Percentiles rank a stretch among this genome's conserved stretches.
Evolutionary conservation across 2,888 invertebrate genomes (phyloP).

Genomic region (Pseudanteris insignis): DNA sequence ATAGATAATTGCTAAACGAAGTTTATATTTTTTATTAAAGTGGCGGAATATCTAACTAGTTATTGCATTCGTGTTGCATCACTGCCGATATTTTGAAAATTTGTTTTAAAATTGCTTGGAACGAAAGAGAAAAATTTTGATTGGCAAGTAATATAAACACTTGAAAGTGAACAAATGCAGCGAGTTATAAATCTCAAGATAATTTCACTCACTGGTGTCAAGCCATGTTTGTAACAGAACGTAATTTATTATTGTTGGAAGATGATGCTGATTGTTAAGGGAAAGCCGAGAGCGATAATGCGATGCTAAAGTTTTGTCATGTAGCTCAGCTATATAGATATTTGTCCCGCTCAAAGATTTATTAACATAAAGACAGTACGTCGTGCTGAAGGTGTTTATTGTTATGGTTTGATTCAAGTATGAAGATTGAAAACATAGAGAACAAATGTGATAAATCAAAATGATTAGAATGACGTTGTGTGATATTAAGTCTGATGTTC

Average conservation of each 20-base stretch:
- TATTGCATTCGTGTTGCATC: too few relatives aligned
- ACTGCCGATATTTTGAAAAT: too few relatives aligned
- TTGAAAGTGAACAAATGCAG: conserved; percentile 26
- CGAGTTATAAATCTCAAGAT: conserved; percentile 39
- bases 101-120: conserved; percentile 7
- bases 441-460: too few relatives aligned
- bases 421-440: too few relatives aligned
- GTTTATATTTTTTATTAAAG: too few relatives aligned
- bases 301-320: conserved; percentile 41
- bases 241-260: conserved; percentile 43
- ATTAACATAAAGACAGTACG: conserved; percentile 30
- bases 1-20: too few relatives aligned
- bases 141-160: conserved; percentile 14
- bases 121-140: conserved; percentile 25
- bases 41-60: too few relatives aligned
- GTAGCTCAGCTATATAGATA: conserved; percentile 34
- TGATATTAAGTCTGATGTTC: too few relatives aligned
- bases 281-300: conserved; percentile 40
- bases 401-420: conserved; percentile 1
- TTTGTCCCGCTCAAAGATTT: conserved; percentile 35
- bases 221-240: conserved; percentile 34
- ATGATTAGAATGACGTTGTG: too few relatives aligned
- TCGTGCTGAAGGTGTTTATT: conserved; percentile 27
- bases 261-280: conserved; percentile 44
- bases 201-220: conserved; percentile 41